Evolutionary conservation across 2,113 vertebrate species (phyloP).

Genomic region (Candoia aspera): DNA sequence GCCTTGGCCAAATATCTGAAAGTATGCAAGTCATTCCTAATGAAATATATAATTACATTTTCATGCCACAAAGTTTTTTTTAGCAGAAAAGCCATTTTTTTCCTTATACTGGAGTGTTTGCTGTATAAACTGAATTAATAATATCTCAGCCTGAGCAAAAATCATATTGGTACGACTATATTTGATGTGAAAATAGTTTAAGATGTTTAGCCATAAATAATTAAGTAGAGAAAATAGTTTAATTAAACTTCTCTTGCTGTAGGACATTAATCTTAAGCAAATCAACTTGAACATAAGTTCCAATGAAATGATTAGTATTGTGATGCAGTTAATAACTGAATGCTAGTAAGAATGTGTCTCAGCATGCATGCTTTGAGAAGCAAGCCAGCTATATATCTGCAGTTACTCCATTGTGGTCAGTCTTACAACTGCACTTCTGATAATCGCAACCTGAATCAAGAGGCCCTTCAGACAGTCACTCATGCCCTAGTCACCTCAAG

Average conservation of each 20-base stretch:
- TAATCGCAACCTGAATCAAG: neutral
- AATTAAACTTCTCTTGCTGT: neutral
- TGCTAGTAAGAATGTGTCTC: neutral
- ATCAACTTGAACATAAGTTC: neutral
- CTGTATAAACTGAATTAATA: neutral
- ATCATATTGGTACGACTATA: neutral
- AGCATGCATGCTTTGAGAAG: neutral
- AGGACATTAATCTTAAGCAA: neutral
- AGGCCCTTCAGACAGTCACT: neutral
- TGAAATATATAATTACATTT: neutral
- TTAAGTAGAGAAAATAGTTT: neutral
- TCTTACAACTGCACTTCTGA: neutral
- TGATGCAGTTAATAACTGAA: neutral
- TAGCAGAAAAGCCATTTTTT: neutral
- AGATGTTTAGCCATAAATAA: neutral
- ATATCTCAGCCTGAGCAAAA: neutral
- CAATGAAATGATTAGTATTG: neutral
- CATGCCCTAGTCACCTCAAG: neutral
- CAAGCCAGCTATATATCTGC: neutral
- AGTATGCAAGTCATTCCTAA: neutral
- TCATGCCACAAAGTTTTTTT: slow-evolving; percentile 20
- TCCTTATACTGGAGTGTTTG: neutral
- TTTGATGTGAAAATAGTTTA: neutral
- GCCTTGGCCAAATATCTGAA: slow-evolving; percentile 6
- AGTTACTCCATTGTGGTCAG: neutral